phyloP scores from a whole-genome alignment of 2,113 vertebrate genomes.

The Phrynocephalus versicolor region DNA sequence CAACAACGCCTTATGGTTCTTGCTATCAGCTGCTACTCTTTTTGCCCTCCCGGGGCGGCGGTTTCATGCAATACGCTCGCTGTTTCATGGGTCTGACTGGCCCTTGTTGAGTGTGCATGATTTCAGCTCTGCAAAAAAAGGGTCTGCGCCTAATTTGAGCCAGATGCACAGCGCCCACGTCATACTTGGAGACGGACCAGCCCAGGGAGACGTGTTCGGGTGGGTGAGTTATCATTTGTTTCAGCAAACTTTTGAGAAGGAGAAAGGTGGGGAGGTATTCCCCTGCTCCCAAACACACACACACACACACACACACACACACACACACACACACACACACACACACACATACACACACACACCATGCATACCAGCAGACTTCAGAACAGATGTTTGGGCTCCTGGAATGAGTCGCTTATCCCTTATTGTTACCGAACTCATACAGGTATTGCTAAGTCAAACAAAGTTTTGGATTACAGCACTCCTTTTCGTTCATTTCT shows the following conservation, averaged over 20 bases:
- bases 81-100: slow-evolving; percentile 50
- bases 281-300: slow-evolving; percentile 65
- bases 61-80: slow-evolving; percentile 50
- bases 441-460: slow-evolving; percentile 27
- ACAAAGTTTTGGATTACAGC: slow-evolving; percentile 17
- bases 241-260: slow-evolving; percentile 71
- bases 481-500: rapidly evolving
- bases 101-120: slow-evolving; percentile 53
- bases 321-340: too few species aligned
- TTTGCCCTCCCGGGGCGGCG: slow-evolving; percentile 19
- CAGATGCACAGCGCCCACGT: slow-evolving; percentile 70
- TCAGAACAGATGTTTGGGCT: slow-evolving; percentile 58
- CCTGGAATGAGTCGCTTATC: slow-evolving; percentile 33
- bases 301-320: too few species aligned
- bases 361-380: slow-evolving; percentile 37
- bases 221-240: slow-evolving; percentile 70
- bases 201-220: slow-evolving; percentile 67
- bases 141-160: slow-evolving; percentile 72
- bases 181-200: slow-evolving; percentile 76
- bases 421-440: slow-evolving; percentile 41
- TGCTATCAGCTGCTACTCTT: not conserved
- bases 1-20: too few species aligned
- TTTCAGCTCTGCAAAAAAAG: slow-evolving; percentile 66
- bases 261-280: slow-evolving; percentile 58
- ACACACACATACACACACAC: too few species aligned